phyloP scores from a whole-genome alignment of 2,888 invertebrate species.

The Apomyelois bistriatella region DNA sequence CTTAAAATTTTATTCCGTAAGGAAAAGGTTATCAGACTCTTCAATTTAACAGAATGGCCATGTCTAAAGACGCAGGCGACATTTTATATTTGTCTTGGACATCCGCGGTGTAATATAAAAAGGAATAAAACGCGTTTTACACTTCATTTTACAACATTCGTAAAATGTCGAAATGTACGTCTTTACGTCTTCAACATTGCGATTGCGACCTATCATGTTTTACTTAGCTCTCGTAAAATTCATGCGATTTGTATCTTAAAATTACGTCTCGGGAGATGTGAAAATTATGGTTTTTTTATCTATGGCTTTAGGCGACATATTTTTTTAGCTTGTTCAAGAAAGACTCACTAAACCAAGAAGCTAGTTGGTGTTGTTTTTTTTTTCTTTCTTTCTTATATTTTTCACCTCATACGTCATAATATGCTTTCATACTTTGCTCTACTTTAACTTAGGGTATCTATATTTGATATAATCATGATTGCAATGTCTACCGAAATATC shows the following conservation, averaged over 20 bases:
- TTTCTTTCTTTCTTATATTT: too few relatives aligned
- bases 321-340: too few relatives aligned
- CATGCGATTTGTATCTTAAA: constrained; percentile 10
- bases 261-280: constrained; percentile 5
- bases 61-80: background rate
- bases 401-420: too few relatives aligned
- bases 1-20: background rate
- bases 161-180: constrained; percentile 31
- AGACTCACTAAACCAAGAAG: too few relatives aligned
- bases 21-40: background rate
- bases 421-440: too few relatives aligned
- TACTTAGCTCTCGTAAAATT: constrained; percentile 39
- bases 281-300: background rate
- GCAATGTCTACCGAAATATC: too few relatives aligned
- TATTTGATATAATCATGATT: too few relatives aligned
- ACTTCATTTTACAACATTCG: constrained; percentile 41
- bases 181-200: constrained; percentile 19
- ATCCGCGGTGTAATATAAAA: constrained; percentile 41
- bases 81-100: constrained; percentile 27
- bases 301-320: too few relatives aligned
- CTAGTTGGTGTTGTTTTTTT: too few relatives aligned
- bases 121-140: constrained; percentile 42
- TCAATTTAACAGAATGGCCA: background rate
- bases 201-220: constrained; percentile 37
- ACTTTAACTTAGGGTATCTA: too few relatives aligned